Base-by-base conservation (phyloP, 2,888 invertebrate genomes). In the Notodromas monacha region DNA sequence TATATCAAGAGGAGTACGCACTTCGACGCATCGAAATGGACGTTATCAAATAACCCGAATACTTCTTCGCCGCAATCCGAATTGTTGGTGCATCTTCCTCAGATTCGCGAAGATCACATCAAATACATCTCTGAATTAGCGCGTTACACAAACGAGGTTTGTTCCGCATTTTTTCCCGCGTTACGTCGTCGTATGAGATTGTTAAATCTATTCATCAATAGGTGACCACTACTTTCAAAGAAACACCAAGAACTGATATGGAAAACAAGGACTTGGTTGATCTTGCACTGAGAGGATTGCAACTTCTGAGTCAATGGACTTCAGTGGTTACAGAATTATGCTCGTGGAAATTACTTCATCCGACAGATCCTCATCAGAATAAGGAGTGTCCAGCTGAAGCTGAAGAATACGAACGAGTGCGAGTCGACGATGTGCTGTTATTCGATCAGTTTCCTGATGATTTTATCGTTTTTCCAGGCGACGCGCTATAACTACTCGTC, bases 271-370 rank as follows among this genome's bases (percentile, higher is more conserved):
- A 77, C 32, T 72, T 89, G 2, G 65, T 74, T 0, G 77, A 86
- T 42, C 57, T 96, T 36, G 79, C 86, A 4, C 56, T 96, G 11
- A 60, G 76, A 3, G 92, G 92, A 0, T 55, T 96, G 1, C 86
- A 86, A 45, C 56, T 92, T 31, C 56, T 96, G 3, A 84, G 86
- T 0, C 73, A 79, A 36, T 96, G 92, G 96, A 89, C 86, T 10
- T 72, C 74, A 34, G 76, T 86, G 30, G 76, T 96, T 1, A 84
- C 86, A 0, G 86, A 89, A 52, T 54, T 86, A 33, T 86, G 84
- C 50, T 81, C 86, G 1, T 96, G 92, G 89, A 96, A 96, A 53
- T 56, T 96, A 33, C 56, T 92, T 39, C 86, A 96, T 50, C 92
- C 92, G 2, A 92, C 89, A 1, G 89, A 96, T 54, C 79, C 79